A percentile compares a stretch with the other conserved stretches of the same genome.
Conservation (phyloP, 2,113 vertebrate genomes). For the Seriola rivoliana region DNA sequence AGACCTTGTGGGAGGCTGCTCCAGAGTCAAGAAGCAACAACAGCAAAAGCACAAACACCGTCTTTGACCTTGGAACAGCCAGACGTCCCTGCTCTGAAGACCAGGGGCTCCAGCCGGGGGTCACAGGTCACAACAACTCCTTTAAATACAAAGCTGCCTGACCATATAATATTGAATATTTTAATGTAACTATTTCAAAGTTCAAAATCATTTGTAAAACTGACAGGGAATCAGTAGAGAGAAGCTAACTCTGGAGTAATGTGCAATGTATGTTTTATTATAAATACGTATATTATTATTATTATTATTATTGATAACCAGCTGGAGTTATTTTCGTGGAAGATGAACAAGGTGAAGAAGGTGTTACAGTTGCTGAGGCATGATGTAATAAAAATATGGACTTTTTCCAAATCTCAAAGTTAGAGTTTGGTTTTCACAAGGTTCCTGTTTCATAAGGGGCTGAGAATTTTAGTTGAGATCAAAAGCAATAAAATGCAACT, state of each 20-base stretch:
- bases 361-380: neutral
- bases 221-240: no score
- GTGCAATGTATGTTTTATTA: neutral
- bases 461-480: neutral
- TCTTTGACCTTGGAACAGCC: neutral
- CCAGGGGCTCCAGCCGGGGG: neutral
- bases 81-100: neutral
- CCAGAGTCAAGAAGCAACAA: neutral
- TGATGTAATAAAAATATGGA: no score
- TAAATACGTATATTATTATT: neutral
- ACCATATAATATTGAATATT: no score
- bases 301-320: neutral
- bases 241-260: no score
- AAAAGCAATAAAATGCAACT: neutral
- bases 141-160: neutral
- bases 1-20: neutral
- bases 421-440: neutral
- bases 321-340: neutral
- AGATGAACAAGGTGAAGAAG: no score
- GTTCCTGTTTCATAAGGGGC: neutral
- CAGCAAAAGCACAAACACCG: neutral
- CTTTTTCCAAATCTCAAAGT: neutral
- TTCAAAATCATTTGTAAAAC: no score
- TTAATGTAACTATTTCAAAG: no score
- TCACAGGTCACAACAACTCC: neutral